Evolutionary conservation across 2,888 invertebrate genomes (phyloP).

Genomic region (Drosophila longiperda): DNA sequence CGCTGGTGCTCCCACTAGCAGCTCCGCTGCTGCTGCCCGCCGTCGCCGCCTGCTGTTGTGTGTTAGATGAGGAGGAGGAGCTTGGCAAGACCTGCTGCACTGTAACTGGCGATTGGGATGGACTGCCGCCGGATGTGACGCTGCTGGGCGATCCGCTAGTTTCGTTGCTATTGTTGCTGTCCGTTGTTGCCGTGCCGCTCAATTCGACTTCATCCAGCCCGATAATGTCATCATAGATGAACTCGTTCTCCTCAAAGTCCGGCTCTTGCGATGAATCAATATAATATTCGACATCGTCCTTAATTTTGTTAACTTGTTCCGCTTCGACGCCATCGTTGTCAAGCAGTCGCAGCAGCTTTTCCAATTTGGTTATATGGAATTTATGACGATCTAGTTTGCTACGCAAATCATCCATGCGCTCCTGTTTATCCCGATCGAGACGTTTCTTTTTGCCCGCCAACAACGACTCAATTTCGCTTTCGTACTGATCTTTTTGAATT

Average conservation of each 20-base stretch:
- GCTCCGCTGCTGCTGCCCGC: slow-evolving; percentile 38
- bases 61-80: slow-evolving; percentile 54
- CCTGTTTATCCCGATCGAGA: slow-evolving; percentile 98
- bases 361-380: slow-evolving; percentile 98
- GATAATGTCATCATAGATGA: slow-evolving; percentile 98
- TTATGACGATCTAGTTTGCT: slow-evolving; percentile 96
- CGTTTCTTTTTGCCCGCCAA: slow-evolving; percentile 98
- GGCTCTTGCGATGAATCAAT: slow-evolving; percentile 97
- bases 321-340: slow-evolving; percentile 99
- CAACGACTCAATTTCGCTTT: slow-evolving; percentile 98
- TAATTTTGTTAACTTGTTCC: slow-evolving; percentile 95
- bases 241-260: slow-evolving; percentile 98
- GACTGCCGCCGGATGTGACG: slow-evolving; percentile 93
- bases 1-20: slow-evolving; percentile 58
- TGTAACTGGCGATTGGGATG: slow-evolving; percentile 88
- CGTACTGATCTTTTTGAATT: slow-evolving; percentile 98
- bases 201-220: slow-evolving; percentile 95
- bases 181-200: slow-evolving; percentile 93
- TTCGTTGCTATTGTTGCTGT: slow-evolving; percentile 92
- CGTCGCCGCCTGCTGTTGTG: slow-evolving; percentile 55
- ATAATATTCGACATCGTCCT: slow-evolving; percentile 99
- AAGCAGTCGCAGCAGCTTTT: slow-evolving; percentile 97
- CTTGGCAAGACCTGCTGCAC: slow-evolving; percentile 71
- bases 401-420: slow-evolving; percentile 97
- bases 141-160: slow-evolving; percentile 93